These are phyloP conservation scores for Sitobion miscanthi DNA, from an alignment of 1,140 invertebrate genomes.

Conservation along the genomic window DNA sequence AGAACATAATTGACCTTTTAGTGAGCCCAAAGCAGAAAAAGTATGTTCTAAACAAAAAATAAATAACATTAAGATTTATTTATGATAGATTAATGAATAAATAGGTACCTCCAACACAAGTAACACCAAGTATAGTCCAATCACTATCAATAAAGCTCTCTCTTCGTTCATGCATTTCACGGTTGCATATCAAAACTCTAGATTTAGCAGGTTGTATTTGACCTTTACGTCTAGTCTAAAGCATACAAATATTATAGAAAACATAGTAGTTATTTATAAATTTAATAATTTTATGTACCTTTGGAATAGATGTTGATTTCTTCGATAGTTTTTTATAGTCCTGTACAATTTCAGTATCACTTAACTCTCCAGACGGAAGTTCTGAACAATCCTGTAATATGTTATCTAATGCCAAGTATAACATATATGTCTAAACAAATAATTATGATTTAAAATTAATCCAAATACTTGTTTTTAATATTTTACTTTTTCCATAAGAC, in stretches of 20 bases:
- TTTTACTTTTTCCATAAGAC: constrained; percentile 48
- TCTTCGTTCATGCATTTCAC: constrained; percentile 68
- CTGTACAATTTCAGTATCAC: constrained; percentile 78
- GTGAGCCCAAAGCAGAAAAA: constrained; percentile 72
- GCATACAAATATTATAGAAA: background rate
- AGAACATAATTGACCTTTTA: constrained; percentile 70
- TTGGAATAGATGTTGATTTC: constrained; percentile 62
- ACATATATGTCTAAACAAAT: constrained; percentile 71
- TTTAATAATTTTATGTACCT: constrained; percentile 16
- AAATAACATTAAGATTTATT: background rate
- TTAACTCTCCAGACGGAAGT: constrained; percentile 71
- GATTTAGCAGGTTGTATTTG: constrained; percentile 70
- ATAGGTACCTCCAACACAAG: constrained; percentile 66
- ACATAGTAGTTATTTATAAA: background rate
- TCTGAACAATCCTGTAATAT: constrained; percentile 80
- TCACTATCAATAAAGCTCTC: constrained; percentile 70
- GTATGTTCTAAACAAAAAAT: constrained; percentile 66
- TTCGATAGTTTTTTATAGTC: constrained; percentile 79
- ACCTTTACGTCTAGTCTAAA: constrained; percentile 63
- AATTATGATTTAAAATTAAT: background rate
- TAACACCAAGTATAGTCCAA: constrained; percentile 72
- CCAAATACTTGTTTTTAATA: constrained; percentile 38
- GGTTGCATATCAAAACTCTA: constrained; percentile 68
- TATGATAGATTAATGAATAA: constrained; percentile 56
- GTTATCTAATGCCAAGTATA: constrained; percentile 78